Conservation (phyloP, 2,888 invertebrate genomes). For the Pristionchus maxplancki region DNA sequence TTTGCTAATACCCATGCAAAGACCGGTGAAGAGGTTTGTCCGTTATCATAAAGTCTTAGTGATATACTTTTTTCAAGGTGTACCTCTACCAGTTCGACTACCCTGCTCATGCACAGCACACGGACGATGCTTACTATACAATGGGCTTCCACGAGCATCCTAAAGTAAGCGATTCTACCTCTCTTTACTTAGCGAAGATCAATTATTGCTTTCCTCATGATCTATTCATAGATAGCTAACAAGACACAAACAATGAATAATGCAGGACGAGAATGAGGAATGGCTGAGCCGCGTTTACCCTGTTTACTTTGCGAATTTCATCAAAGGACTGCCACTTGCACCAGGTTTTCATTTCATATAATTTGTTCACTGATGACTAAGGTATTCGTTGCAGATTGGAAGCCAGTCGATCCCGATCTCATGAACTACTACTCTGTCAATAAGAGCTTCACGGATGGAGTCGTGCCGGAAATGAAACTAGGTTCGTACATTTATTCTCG, state of each 20-base stretch:
- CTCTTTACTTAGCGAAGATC: no score
- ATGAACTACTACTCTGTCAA: constrained; percentile 49
- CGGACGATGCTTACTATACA: constrained; percentile 13
- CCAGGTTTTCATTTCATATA: background rate
- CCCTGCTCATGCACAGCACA: background rate
- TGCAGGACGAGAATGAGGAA: constrained; percentile 40
- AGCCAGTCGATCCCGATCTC: background rate
- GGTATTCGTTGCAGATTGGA: background rate
- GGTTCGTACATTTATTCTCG: no score
- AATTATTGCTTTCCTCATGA: no score
- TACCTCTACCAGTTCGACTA: constrained; percentile 51
- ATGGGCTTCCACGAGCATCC: constrained; percentile 46
- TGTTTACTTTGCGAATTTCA: constrained; percentile 45
- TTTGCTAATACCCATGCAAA: background rate
- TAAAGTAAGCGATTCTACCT: background rate
- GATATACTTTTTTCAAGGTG: background rate
- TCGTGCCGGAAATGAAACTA: background rate
- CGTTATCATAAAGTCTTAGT: no score
- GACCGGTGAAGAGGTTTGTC: background rate
- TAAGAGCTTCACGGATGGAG: constrained; percentile 33
- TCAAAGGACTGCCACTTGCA: background rate
- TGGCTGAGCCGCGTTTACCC: constrained; percentile 34
- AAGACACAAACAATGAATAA: no score
- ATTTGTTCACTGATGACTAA: background rate
- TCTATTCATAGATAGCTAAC: no score